Conservation (phyloP, 2,888 invertebrate species). For the Cremastobaeus sp. region DNA sequence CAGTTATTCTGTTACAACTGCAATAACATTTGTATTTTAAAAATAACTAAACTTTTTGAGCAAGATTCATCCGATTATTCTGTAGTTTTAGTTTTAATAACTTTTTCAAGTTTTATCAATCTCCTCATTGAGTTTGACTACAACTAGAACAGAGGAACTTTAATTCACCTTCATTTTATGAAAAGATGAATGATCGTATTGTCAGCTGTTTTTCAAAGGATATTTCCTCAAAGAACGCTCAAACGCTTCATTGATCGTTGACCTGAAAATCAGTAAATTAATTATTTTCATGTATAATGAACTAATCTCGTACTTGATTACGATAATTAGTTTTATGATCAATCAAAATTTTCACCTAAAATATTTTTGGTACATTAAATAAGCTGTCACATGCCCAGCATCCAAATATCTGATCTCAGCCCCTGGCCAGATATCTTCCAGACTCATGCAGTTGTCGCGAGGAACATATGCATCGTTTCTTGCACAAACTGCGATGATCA, state of each 20-base stretch:
- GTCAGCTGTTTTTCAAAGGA: conserved; percentile 66
- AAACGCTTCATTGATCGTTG: conserved; percentile 88
- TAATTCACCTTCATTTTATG: neutral
- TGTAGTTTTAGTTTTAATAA: too few relatives aligned
- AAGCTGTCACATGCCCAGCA: conserved; percentile 93
- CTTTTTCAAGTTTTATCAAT: neutral
- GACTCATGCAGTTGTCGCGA: conserved; percentile 87
- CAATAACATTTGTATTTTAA: too few relatives aligned
- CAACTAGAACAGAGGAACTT: conserved; percentile 1
- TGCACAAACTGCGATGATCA: conserved; percentile 95
- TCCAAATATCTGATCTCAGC: conserved; percentile 92
- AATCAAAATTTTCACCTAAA: conserved; percentile 85
- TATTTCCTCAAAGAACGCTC: conserved; percentile 82
- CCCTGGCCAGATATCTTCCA: conserved; percentile 96
- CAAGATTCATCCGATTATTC: too few relatives aligned
- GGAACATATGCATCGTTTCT: conserved; percentile 95
- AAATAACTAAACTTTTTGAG: too few relatives aligned
- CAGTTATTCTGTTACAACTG: too few relatives aligned
- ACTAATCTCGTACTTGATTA: too few relatives aligned
- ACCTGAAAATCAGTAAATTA: too few relatives aligned
- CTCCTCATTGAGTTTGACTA: neutral
- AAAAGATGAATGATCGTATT: conserved; percentile 9
- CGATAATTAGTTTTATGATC: neutral
- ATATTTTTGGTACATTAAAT: conserved; percentile 90
- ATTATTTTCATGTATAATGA: too few relatives aligned